Conservation (phyloP, 2,888 invertebrate species). For the Ornithoptera alexandrae region DNA sequence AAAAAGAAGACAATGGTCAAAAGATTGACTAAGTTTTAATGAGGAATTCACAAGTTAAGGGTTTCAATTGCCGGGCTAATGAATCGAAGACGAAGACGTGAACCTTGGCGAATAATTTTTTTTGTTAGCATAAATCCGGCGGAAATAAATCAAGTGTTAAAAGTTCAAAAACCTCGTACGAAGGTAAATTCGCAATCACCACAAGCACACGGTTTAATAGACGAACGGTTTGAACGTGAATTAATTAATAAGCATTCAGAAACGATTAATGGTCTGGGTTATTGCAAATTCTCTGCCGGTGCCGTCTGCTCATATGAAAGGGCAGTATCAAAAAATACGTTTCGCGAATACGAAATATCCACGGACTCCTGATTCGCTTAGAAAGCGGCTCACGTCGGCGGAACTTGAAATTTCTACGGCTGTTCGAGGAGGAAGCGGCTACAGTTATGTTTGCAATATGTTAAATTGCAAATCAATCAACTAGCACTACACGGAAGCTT, state of each 20-base stretch:
- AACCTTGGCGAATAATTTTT: not conserved
- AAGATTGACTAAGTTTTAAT: no score
- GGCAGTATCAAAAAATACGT: conserved; percentile 35
- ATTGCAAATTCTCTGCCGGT: conserved; percentile 29
- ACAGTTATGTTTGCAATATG: conserved; percentile 60
- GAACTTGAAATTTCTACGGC: conserved; percentile 61
- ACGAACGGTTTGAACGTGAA: conserved; percentile 24
- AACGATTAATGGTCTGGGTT: conserved; percentile 27
- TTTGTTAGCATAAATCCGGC: not conserved
- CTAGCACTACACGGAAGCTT: not conserved
- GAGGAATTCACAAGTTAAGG: no score
- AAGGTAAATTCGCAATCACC: not conserved
- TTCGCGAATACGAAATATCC: conserved; percentile 35
- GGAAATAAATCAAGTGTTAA: not conserved
- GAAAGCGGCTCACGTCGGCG: conserved; percentile 56
- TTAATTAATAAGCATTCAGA: conserved; percentile 26
- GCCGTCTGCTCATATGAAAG: conserved; percentile 35
- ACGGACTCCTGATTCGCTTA: conserved; percentile 35
- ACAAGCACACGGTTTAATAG: not conserved
- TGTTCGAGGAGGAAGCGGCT: conserved; percentile 65
- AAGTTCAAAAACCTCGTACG: not conserved
- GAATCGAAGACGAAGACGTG: no score
- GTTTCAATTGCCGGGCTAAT: no score
- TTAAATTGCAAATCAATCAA: conserved; percentile 19
- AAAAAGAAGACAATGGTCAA: no score